These are phyloP conservation scores for Alectura lathami DNA, from an alignment of 2,113 vertebrate species.

Conservation along the genomic window DNA sequence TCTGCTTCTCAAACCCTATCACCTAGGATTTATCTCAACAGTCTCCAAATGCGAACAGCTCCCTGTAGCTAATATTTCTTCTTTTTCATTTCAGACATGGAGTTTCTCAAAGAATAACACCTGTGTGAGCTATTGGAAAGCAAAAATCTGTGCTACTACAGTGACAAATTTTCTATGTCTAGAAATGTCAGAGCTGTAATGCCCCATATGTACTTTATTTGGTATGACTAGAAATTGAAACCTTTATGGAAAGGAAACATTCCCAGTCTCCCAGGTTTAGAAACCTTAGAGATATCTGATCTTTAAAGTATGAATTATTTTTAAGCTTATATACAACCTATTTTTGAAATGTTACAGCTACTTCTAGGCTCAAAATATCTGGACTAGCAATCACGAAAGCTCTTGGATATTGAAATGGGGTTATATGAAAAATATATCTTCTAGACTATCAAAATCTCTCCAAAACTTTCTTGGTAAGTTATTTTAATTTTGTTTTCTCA, in stretches of 20 bases:
- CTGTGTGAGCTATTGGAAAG: conserved; percentile 23
- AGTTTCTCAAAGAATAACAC: conserved; percentile 29
- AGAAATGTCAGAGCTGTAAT: conserved; percentile 47
- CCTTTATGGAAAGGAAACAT: conserved; percentile 22
- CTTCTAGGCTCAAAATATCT: not conserved
- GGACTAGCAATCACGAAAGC: not conserved
- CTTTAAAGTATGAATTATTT: conserved; percentile 18
- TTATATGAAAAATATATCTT: not conserved
- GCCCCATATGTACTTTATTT: not conserved
- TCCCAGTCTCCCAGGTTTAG: not conserved
- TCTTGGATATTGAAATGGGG: not conserved
- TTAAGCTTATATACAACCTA: conserved; percentile 12
- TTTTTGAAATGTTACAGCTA: not conserved
- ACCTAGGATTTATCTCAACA: conserved; percentile 7
- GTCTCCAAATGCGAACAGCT: not conserved
- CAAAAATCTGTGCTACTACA: not conserved
- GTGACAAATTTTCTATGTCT: conserved; percentile 45
- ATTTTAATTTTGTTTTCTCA: not conserved
- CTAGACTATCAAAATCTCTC: not conserved
- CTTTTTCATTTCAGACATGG: conserved; percentile 25
- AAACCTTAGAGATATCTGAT: not conserved
- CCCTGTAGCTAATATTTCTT: not conserved
- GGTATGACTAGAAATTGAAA: conserved; percentile 13
- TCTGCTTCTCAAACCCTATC: not conserved
- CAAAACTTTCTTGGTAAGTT: not conserved